Conservation (phyloP, 2,888 invertebrate genomes). For the Siphonodentalium dalli region DNA sequence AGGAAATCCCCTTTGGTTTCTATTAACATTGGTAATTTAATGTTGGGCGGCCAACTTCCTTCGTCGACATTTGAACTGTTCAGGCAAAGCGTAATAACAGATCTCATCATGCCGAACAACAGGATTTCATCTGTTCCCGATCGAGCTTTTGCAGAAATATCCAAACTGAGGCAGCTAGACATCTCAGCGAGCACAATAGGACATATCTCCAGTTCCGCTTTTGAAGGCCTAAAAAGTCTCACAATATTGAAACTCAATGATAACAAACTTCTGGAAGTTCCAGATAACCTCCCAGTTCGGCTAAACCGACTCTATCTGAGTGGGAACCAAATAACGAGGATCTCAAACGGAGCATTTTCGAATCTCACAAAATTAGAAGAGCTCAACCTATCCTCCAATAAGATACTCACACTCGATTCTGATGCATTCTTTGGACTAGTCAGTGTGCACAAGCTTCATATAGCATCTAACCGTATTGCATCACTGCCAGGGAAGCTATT, state of each 20-base stretch:
- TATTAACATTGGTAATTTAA: slow-evolving; percentile 40
- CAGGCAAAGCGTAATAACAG: slow-evolving; percentile 31
- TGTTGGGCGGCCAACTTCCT: slow-evolving; percentile 33
- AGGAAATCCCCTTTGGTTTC: slow-evolving; percentile 32
- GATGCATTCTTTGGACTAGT: slow-evolving; percentile 55
- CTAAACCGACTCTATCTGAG: slow-evolving; percentile 37
- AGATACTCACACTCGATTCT: slow-evolving; percentile 79
- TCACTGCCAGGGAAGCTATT: slow-evolving; percentile 65
- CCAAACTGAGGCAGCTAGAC: slow-evolving; percentile 36
- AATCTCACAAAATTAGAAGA: slow-evolving; percentile 79
- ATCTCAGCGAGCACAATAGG: slow-evolving; percentile 35
- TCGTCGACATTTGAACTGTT: slow-evolving; percentile 38
- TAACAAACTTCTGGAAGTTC: slow-evolving; percentile 35
- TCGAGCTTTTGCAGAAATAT: slow-evolving; percentile 35
- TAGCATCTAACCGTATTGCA: slow-evolving; percentile 65
- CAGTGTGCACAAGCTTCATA: slow-evolving; percentile 81
- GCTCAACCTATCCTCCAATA: slow-evolving; percentile 86
- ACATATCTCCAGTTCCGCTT: slow-evolving; percentile 28
- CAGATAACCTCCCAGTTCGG: slow-evolving; percentile 35
- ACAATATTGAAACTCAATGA: slow-evolving; percentile 35
- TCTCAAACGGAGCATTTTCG: slow-evolving; percentile 80
- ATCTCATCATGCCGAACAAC: slow-evolving; percentile 40
- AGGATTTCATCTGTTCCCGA: slow-evolving; percentile 29
- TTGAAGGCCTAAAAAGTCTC: slow-evolving; percentile 36
- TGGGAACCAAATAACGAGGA: slow-evolving; percentile 75